phyloP scores from a whole-genome alignment of 2,888 invertebrate species.

The Hydroisotoma schaefferi region DNA sequence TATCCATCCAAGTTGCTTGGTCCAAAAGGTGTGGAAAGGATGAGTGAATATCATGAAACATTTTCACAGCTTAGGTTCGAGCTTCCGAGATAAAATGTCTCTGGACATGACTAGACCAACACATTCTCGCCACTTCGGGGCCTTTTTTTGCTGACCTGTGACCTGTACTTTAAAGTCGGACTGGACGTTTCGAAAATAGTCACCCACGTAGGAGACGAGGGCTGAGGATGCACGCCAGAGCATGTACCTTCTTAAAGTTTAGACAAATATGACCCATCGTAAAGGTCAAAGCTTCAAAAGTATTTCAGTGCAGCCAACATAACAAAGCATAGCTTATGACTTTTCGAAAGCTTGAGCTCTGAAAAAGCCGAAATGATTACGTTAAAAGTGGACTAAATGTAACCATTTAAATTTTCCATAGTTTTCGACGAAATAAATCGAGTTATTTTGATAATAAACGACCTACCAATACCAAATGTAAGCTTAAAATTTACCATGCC shows the following conservation, averaged over 20 bases:
- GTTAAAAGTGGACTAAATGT: no score
- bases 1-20: conserved; percentile 54
- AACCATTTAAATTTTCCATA: no score
- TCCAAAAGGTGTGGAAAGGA: conserved; percentile 52
- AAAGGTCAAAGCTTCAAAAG: no score
- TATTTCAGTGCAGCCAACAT: conserved; percentile 53
- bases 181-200: conserved; percentile 45
- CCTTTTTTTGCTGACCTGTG: conserved; percentile 45
- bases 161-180: conserved; percentile 48
- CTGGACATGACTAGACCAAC: conserved; percentile 42
- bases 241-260: conserved; percentile 53
- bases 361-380: background rate
- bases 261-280: no score
- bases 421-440: no score
- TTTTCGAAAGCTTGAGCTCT: conserved; percentile 49
- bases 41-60: conserved; percentile 52
- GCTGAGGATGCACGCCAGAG: conserved; percentile 53
- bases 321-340: conserved; percentile 51
- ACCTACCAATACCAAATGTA: no score
- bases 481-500: no score
- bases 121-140: conserved; percentile 34
- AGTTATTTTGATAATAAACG: no score
- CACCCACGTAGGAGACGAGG: conserved; percentile 50
- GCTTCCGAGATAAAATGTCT: conserved; percentile 50
- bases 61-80: conserved; percentile 45